These are phyloP conservation scores for Acleris laterana DNA, from an alignment of 2,888 invertebrate genomes.

Conservation along the genomic window DNA sequence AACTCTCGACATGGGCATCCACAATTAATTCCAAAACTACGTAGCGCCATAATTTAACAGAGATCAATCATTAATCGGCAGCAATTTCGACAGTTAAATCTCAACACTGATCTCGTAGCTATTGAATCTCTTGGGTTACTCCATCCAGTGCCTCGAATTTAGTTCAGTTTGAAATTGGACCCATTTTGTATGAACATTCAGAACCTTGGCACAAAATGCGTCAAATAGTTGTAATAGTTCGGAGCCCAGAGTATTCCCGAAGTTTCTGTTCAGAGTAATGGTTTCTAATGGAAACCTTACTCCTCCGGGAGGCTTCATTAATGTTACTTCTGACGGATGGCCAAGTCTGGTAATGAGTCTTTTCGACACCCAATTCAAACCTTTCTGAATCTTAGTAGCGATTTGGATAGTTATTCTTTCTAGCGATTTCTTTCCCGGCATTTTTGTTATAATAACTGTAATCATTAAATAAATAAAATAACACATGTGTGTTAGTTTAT, in stretches of 20 bases:
- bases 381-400: slow-evolving; percentile 30
- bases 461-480: too few species aligned
- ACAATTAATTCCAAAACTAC: not conserved
- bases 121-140: slow-evolving; percentile 24
- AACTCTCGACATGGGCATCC: too few species aligned
- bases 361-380: slow-evolving; percentile 37
- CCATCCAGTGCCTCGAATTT: too few species aligned
- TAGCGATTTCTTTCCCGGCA: too few species aligned
- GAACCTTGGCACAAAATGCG: too few species aligned
- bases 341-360: slow-evolving; percentile 43
- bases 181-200: too few species aligned
- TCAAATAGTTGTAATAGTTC: slow-evolving; percentile 31
- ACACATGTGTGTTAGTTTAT: too few species aligned
- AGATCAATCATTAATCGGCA: slow-evolving; percentile 5
- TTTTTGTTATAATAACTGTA: too few species aligned
- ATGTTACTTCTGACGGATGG: slow-evolving; percentile 46
- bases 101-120: slow-evolving; percentile 11
- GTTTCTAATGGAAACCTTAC: slow-evolving; percentile 50
- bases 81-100: slow-evolving; percentile 1
- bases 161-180: too few species aligned
- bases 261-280: slow-evolving; percentile 45
- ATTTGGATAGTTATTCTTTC: not conserved
- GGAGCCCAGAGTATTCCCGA: slow-evolving; percentile 18
- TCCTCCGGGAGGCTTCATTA: slow-evolving; percentile 52
- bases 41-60: not conserved